These are phyloP conservation scores for Heliconius eleuchia DNA, from an alignment of 1,140 invertebrate genomes.

Conservation along the genomic window DNA sequence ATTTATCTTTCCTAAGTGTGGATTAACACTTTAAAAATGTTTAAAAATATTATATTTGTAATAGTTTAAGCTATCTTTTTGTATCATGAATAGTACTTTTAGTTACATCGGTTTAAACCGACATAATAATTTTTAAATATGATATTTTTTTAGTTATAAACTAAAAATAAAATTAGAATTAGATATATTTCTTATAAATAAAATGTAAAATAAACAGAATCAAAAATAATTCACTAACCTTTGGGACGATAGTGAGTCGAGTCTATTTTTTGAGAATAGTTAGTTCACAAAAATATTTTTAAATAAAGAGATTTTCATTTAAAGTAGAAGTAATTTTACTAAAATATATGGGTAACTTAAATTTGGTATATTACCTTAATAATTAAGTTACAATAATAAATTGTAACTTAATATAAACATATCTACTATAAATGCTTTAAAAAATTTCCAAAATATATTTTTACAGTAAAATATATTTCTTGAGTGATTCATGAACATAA, in stretches of 20 bases:
- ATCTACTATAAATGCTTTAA: slow-evolving; percentile 7
- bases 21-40: too few species aligned
- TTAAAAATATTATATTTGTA: neutral
- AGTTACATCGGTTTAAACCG: neutral
- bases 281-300: slow-evolving; percentile 1
- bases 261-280: neutral
- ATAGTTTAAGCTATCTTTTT: neutral
- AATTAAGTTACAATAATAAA: slow-evolving; percentile 14
- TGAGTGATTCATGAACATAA: neutral
- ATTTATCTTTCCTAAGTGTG: too few species aligned
- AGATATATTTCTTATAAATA: neutral
- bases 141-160: neutral
- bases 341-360: slow-evolving; percentile 48
- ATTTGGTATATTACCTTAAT: slow-evolving; percentile 48
- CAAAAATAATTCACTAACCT: slow-evolving; percentile 56
- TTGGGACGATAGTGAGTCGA: slow-evolving; percentile 44
- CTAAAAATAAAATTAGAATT: neutral
- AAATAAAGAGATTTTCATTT: slow-evolving; percentile 2
- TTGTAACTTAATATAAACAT: too few species aligned
- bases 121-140: neutral
- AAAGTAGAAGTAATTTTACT: slow-evolving; percentile 4
- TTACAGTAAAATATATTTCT: neutral
- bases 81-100: neutral
- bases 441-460: neutral
- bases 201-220: neutral